phyloP scores from a whole-genome alignment of 64 coral and sea anemone species.

The Dendronephthya gigantea region DNA sequence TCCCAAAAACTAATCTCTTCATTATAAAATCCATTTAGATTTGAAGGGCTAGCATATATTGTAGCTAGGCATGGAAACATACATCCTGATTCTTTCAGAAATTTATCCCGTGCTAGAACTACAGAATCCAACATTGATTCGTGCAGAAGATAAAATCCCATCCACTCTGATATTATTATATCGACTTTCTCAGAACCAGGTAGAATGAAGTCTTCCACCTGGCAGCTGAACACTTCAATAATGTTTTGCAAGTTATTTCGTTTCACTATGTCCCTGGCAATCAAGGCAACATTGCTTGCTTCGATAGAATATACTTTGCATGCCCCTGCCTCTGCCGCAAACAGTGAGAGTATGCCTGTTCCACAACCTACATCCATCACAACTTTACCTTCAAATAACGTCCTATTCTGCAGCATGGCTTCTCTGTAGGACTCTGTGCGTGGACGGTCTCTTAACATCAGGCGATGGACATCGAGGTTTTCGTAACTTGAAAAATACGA shows the following conservation, averaged over 20 bases:
- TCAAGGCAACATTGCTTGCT: neutral
- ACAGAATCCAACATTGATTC: constrained; percentile 1
- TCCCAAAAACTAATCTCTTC: neutral
- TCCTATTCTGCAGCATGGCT: neutral
- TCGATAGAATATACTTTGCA: neutral
- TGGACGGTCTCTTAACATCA: neutral
- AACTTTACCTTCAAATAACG: neutral
- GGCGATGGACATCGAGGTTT: constrained; percentile 4
- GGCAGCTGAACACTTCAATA: constrained; percentile 7
- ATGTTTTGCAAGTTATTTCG: neutral
- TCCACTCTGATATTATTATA: constrained; percentile 13
- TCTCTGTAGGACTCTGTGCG: neutral
- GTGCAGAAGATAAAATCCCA: constrained; percentile 6
- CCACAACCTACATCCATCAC: constrained; percentile 6
- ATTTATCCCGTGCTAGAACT: neutral
- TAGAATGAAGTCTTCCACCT: constrained; percentile 5
- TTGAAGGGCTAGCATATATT: constrained; percentile 10
- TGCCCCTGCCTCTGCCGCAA: constrained; percentile 11
- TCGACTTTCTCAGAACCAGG: neutral
- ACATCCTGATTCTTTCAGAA: neutral
- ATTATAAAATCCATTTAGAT: neutral
- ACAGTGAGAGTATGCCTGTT: constrained; percentile 1
- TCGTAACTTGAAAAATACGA: constrained; percentile 5
- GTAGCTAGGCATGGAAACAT: neutral
- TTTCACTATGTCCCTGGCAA: neutral